Conservation (phyloP, 1,140 invertebrate genomes). For the Campoletis sonorensis region DNA sequence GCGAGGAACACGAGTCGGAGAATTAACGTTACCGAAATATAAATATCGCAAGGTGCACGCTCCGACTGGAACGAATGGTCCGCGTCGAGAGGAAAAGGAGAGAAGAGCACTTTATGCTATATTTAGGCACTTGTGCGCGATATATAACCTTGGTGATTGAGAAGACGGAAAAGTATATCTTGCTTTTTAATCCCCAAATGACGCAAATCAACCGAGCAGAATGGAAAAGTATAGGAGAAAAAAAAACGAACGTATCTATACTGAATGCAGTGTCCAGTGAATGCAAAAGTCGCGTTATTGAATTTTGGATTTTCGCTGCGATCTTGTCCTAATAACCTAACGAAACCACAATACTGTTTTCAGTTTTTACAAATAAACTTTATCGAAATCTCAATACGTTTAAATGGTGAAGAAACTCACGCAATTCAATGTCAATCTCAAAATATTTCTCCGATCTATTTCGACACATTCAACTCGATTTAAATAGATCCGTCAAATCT, state of each 20-base stretch:
- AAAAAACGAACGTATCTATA: background rate
- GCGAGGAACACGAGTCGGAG: background rate
- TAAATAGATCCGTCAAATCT: too few species aligned
- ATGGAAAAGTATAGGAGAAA: background rate
- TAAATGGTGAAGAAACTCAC: too few species aligned
- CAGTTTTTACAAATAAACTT: too few species aligned
- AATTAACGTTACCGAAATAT: slow-evolving; percentile 19
- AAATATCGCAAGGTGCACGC: slow-evolving; percentile 35
- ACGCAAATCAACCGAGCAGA: background rate
- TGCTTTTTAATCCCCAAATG: background rate
- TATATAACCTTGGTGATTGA: background rate
- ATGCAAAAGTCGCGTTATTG: too few species aligned
- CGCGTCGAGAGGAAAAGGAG: background rate
- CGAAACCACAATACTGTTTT: too few species aligned
- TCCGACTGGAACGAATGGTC: slow-evolving; percentile 22
- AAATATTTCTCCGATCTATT: too few species aligned
- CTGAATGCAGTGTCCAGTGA: too few species aligned
- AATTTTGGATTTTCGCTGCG: too few species aligned
- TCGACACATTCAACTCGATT: too few species aligned
- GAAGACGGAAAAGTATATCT: background rate
- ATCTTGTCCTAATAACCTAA: too few species aligned
- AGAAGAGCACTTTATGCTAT: background rate
- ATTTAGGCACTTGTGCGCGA: background rate
- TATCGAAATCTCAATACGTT: too few species aligned
- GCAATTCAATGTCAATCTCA: too few species aligned